phyloP scores from a whole-genome alignment of 2,797 vertebrate genomes.

The Falco biarmicus region DNA sequence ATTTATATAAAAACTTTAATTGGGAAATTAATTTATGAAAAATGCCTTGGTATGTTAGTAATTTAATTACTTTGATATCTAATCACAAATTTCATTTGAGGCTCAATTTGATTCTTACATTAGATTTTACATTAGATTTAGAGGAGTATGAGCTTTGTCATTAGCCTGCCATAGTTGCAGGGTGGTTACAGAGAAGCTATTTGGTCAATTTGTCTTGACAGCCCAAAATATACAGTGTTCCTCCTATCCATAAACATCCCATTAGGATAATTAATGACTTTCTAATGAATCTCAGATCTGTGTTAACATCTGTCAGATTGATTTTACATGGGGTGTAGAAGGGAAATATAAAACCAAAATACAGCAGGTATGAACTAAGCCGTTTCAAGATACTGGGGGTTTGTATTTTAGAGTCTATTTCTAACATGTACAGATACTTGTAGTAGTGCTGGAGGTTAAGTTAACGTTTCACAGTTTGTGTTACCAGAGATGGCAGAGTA shows the following conservation, averaged over 20 bases:
- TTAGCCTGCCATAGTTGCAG: not conserved
- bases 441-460: slow-evolving; percentile 11
- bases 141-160: not conserved
- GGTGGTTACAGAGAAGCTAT: not conserved
- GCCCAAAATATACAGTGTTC: slow-evolving; percentile 5
- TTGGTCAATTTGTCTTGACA: slow-evolving; percentile 61
- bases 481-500: not conserved
- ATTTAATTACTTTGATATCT: slow-evolving; percentile 40
- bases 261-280: slow-evolving; percentile 58
- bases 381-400: not conserved
- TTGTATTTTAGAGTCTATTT: slow-evolving; percentile 50
- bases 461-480: not conserved
- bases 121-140: slow-evolving; percentile 3
- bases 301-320: slow-evolving; percentile 40
- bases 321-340: slow-evolving; percentile 31
- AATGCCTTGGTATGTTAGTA: not conserved
- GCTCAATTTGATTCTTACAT: not conserved
- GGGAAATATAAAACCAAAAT: not conserved
- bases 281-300: slow-evolving; percentile 30
- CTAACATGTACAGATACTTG: not conserved
- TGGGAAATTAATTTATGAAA: slow-evolving; percentile 28
- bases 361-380: not conserved
- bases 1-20: not conserved
- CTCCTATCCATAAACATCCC: slow-evolving; percentile 21
- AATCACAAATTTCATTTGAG: slow-evolving; percentile 10